Base-by-base conservation (phyloP, 1,140 invertebrate genomes). In the Hylaeus volcanicus region DNA sequence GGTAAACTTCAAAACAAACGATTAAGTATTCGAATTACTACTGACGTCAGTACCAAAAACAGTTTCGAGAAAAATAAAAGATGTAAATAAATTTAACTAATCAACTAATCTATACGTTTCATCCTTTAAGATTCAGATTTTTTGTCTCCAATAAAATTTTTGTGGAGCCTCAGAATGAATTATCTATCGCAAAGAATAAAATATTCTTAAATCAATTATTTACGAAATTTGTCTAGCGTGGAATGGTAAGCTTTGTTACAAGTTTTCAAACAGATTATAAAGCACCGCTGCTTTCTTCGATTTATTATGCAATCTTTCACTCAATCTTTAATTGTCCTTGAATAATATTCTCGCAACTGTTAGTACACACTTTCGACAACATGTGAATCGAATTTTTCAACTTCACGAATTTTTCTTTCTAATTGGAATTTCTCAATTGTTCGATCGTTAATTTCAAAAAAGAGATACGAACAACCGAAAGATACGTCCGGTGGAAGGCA, bases 321-420 rank as follows among this genome's bases (percentile, higher is more conserved):
- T 1, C 45, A 71, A 14, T 39, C 55, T 74, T 82, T 82, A 71
- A 43, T 61, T 74, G 60, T 71, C 81, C 55, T 78, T 74, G 69
- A 68, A 78, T 39, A 55, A 77, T 55, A 70, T 81, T 56, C 56
- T 63, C 26, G 61, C 2, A 60, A 84, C 53, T 4, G 41, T 43
- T 53, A 26, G 37, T 56, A 55, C 55, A 45, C 4, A 64, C 60
- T 78, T 78, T 68, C 76, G 55, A 51, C 51, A 12, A 55, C 63
- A 48, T 14, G 26, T 12, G n/a, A 3, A 66, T 8, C 39, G 3
- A 77, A 77, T 8, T 15, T 3, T 12, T 5, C n/a, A 56, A 12
- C n/a, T 65, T 78, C 58, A 58, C 15, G 11, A n/a, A 11, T 77
- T 48, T 48, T 48, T 70, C 43, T 26, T 53, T 48, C 11, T 39